phyloP scores from a whole-genome alignment of 2,888 invertebrate genomes.

The Glaucopsyche alexis region DNA sequence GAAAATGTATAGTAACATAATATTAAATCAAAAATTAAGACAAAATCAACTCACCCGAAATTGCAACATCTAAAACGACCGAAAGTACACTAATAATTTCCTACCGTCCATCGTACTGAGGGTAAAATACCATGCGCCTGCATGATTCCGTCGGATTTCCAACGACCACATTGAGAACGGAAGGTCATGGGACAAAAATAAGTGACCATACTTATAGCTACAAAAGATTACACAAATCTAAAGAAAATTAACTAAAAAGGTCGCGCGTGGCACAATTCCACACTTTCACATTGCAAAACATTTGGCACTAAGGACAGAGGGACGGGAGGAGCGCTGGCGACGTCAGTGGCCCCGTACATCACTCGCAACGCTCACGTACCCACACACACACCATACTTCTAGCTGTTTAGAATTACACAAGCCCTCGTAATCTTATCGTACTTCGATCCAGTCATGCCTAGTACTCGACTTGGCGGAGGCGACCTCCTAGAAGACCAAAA shows the following conservation, averaged over 20 bases:
- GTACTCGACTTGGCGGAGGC: constrained; percentile 53
- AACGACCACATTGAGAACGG: constrained; percentile 55
- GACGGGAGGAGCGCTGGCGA: constrained; percentile 68
- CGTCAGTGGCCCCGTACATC: constrained; percentile 73
- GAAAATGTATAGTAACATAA: constrained; percentile 14
- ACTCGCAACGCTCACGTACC: constrained; percentile 70
- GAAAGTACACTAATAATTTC: constrained; percentile 43
- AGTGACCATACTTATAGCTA: constrained; percentile 53
- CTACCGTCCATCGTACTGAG: constrained; percentile 41
- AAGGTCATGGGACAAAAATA: constrained; percentile 53
- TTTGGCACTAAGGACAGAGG: constrained; percentile 75
- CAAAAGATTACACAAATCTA: constrained; percentile 47
- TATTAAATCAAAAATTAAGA: constrained; percentile 41
- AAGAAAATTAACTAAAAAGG: constrained; percentile 66
- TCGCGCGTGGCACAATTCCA: constrained; percentile 77
- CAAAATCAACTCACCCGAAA: constrained; percentile 48
- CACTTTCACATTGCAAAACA: constrained; percentile 80
- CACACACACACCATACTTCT: constrained; percentile 58
- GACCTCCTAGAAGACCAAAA: constrained; percentile 67
- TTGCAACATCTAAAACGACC: constrained; percentile 50
- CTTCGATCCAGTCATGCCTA: constrained; percentile 49
- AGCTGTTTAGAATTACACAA: constrained; percentile 53
- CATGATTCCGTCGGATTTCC: constrained; percentile 54
- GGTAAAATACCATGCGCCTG: constrained; percentile 49
- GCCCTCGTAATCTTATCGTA: constrained; percentile 46